These are phyloP conservation scores for Trichosurus vulpecula DNA, from an alignment of 2,797 vertebrate species.

Conservation along the genomic window DNA sequence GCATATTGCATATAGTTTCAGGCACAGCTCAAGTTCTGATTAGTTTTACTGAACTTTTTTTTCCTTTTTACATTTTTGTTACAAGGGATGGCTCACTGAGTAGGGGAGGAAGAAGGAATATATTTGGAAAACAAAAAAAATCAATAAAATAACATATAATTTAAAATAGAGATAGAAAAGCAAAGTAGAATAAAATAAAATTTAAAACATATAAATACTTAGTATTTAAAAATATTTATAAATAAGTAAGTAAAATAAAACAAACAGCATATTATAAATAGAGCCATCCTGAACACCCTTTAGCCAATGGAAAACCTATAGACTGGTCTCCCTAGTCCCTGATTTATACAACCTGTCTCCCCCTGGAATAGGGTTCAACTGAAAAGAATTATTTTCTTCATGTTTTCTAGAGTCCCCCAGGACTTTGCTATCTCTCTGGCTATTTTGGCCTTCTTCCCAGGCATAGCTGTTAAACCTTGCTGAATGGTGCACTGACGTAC, in stretches of 20 bases:
- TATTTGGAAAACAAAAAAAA: background rate
- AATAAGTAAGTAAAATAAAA: background rate
- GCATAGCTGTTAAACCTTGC: background rate
- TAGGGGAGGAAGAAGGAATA: background rate
- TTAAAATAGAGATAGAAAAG: background rate
- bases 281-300: background rate
- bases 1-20: background rate
- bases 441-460: background rate
- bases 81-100: background rate
- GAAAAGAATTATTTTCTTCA: conserved; percentile 5
- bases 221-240: background rate
- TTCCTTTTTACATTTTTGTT: background rate
- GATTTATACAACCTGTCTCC: conserved; percentile 17
- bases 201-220: background rate
- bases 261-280: background rate
- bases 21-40: background rate
- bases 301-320: background rate
- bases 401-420: background rate
- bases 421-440: background rate
- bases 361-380: background rate
- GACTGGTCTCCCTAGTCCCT: background rate
- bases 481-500: no score
- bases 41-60: background rate
- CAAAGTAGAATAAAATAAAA: background rate
- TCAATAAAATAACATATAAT: background rate